Base-by-base conservation (phyloP, 2,797 vertebrate species). In the Microchirus variegatus region DNA sequence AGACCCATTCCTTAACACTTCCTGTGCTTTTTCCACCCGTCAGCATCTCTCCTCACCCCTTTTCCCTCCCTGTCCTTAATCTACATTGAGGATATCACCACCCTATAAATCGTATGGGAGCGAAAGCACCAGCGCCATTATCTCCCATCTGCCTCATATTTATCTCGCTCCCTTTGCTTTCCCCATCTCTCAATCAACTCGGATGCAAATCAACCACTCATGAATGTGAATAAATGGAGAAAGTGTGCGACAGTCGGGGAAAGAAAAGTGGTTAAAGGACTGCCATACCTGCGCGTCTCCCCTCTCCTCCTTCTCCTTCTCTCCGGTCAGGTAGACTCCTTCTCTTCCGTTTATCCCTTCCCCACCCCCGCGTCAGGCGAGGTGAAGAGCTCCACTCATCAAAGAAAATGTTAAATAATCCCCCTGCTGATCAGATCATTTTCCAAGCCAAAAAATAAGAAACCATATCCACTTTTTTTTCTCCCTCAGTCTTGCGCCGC, bases 41-140 rank as follows among this genome's bases (percentile, higher is more conserved):
- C 38, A 15, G n/a, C 31, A 41, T 31, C 45, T 43, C 51, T 5
- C 16, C 44, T 44, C 43, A 16, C n/a, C 18, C 17, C 9, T 7
- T 6, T 59, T 17, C 17, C 11, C 15, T 26, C 9, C 10, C 18
- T 62, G 64, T 54, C 60, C 71, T 68, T 72, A 81, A 80, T 83
- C 71, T 59, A 69, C 41, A 75, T 48, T 72, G 70, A 57, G 63
- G 53, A 54, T 74, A 86, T 81, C 81, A 81, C 63, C 67, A 37
- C 76, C 76, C 66, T 78, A 67, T 57, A 70, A 73, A 77, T 67
- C 75, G 59, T 73, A 75, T 44, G 49, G 59, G 67, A 76, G 77
- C 77, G 64, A 76, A 83, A 82, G 79, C 72, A 80, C 71, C 78
- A 87, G 76, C 84, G 86, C 87, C 89, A 90, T 91, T 90, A 91